Conservation (phyloP, 1,140 invertebrate genomes). For the Paraescarpia echinospica region DNA sequence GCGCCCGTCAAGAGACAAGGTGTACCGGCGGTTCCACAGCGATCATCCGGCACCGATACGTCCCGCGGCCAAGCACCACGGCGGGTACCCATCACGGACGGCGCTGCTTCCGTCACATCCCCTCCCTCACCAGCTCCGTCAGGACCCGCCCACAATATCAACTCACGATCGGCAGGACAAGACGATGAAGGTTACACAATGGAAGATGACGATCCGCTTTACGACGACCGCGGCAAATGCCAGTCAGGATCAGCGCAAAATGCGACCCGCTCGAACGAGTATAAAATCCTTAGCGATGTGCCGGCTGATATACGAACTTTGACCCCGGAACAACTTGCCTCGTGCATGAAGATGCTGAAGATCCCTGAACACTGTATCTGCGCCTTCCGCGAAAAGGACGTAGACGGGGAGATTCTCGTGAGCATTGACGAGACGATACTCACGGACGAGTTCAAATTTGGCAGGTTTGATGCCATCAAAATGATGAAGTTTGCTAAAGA, state of each 20-base stretch:
- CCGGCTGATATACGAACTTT: background rate
- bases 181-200: background rate
- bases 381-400: background rate
- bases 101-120: background rate
- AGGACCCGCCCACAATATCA: background rate
- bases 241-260: background rate
- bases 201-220: background rate
- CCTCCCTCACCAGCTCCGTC: background rate
- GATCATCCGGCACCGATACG: background rate
- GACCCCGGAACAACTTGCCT: background rate
- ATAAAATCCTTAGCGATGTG: background rate
- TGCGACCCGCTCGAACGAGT: background rate
- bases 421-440: conserved; percentile 7
- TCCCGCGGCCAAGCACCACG: background rate
- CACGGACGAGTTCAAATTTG: background rate
- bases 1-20: background rate
- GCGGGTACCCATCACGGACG: background rate
- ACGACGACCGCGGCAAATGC: background rate
- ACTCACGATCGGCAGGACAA: background rate
- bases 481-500: conserved; percentile 19
- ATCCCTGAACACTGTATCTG: background rate
- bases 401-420: conserved; percentile 19
- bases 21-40: background rate
- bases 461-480: conserved; percentile 14
- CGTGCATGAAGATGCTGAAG: background rate